phyloP scores from a whole-genome alignment of 2,113 vertebrate genomes.

The Notothenia rossii region DNA sequence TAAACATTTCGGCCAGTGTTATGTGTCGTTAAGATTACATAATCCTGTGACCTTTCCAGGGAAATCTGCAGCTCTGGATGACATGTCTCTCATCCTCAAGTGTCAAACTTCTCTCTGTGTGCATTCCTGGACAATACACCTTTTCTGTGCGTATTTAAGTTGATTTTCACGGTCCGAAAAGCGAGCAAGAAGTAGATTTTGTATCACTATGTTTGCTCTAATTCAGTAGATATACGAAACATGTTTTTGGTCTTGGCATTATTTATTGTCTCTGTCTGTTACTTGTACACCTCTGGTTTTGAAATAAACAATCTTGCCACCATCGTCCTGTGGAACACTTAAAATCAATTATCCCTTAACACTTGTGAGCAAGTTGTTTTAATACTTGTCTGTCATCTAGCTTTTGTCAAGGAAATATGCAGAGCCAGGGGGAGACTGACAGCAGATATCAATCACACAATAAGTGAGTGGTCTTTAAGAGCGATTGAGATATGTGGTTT shows the following conservation, averaged over 20 bases:
- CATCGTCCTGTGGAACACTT: conserved; percentile 26
- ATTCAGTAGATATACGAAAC: conserved; percentile 58
- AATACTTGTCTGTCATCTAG: neutral
- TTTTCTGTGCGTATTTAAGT: conserved; percentile 60
- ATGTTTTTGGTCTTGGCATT: conserved; percentile 70
- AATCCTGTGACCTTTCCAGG: conserved; percentile 3
- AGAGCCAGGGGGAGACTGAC: neutral
- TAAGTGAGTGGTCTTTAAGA: neutral
- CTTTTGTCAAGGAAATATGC: neutral
- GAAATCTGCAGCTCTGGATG: conserved; percentile 5
- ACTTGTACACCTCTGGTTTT: conserved; percentile 81
- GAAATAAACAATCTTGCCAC: conserved; percentile 83
- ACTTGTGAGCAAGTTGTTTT: neutral
- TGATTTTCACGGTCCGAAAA: conserved; percentile 43
- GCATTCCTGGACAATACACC: conserved; percentile 34
- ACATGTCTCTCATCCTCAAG: conserved; percentile 20
- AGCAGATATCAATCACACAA: neutral
- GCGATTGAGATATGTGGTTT: conserved; percentile 7
- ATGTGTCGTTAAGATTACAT: conserved; percentile 10
- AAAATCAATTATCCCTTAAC: neutral
- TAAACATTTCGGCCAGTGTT: conserved; percentile 41
- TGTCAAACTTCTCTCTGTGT: conserved; percentile 26
- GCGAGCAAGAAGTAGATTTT: conserved; percentile 40
- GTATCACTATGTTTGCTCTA: conserved; percentile 37
- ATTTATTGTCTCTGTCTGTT: conserved; percentile 83